These are phyloP conservation scores for Bagarius yarrelli DNA, from an alignment of 2,113 vertebrate species.

Conservation along the genomic window DNA sequence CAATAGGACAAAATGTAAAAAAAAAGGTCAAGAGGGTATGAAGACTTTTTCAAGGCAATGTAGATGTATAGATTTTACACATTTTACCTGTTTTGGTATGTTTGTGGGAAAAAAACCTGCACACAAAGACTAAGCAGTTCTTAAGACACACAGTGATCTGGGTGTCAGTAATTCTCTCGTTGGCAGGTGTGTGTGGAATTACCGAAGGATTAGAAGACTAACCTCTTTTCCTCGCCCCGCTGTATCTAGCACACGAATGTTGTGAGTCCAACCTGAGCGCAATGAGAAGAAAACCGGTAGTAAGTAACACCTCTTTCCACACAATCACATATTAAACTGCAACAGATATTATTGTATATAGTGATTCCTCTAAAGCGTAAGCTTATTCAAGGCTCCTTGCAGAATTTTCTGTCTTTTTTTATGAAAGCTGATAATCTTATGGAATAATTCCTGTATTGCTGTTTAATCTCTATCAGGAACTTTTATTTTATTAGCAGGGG, in stretches of 20 bases:
- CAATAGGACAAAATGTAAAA: too few relatives aligned
- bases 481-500: not conserved
- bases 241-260: not conserved
- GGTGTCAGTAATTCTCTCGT: slow-evolving; percentile 41
- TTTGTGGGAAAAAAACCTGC: not conserved
- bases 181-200: slow-evolving; percentile 54
- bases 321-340: not conserved
- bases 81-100: not conserved
- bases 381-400: not conserved
- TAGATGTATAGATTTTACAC: too few relatives aligned
- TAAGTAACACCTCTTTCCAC: slow-evolving; percentile 22
- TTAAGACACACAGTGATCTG: slow-evolving; percentile 30
- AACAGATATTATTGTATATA: not conserved
- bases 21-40: too few relatives aligned
- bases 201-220: slow-evolving; percentile 47
- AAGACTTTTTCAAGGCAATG: too few relatives aligned
- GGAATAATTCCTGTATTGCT: not conserved
- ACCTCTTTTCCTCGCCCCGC: slow-evolving; percentile 13
- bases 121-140: not conserved
- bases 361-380: not conserved
- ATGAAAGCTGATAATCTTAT: not conserved
- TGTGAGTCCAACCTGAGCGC: slow-evolving; percentile 17
- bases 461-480: not conserved
- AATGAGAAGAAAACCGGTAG: slow-evolving; percentile 46
- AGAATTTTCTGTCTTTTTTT: not conserved